These are phyloP conservation scores for Muscicapa comitata DNA, from an alignment of 2,797 vertebrate genomes.

Conservation along the genomic window DNA sequence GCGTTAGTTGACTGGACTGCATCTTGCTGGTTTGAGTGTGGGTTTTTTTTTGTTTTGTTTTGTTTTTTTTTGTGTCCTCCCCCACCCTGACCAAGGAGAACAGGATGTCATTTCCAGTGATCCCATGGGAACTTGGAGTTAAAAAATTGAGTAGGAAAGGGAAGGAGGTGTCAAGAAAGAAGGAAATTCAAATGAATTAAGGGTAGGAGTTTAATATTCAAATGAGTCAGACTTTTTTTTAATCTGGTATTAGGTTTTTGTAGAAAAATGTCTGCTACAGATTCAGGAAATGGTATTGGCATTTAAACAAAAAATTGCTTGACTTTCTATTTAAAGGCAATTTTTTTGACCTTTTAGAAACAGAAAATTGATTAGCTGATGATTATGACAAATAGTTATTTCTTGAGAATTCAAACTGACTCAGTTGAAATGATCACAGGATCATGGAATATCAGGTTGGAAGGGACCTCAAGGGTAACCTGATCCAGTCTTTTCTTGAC, in stretches of 20 bases:
- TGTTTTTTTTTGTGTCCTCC: not conserved
- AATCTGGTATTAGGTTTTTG: not conserved
- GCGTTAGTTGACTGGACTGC: not conserved
- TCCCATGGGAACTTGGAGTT: not conserved
- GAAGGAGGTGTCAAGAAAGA: not conserved
- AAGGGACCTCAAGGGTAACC: not conserved
- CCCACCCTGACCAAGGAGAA: not conserved
- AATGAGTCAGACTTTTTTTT: not conserved
- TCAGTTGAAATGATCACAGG: not conserved
- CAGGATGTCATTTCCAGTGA: not conserved
- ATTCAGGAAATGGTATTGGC: not conserved
- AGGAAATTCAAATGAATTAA: not conserved
- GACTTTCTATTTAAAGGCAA: not conserved
- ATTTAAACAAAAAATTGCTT: not conserved
- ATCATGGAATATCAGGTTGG: not conserved
- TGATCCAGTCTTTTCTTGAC: not conserved
- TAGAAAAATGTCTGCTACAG: not conserved
- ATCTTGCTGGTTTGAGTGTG: not conserved
- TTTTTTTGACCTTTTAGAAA: not conserved
- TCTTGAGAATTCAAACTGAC: not conserved
- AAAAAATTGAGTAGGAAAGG: not conserved
- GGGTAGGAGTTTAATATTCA: not conserved
- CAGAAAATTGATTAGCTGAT: slow-evolving; percentile 7
- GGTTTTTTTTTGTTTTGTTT: too few relatives aligned
- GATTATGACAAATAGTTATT: slow-evolving; percentile 1